Conservation (phyloP, 2,888 invertebrate species). For the Orthosia gothica region DNA sequence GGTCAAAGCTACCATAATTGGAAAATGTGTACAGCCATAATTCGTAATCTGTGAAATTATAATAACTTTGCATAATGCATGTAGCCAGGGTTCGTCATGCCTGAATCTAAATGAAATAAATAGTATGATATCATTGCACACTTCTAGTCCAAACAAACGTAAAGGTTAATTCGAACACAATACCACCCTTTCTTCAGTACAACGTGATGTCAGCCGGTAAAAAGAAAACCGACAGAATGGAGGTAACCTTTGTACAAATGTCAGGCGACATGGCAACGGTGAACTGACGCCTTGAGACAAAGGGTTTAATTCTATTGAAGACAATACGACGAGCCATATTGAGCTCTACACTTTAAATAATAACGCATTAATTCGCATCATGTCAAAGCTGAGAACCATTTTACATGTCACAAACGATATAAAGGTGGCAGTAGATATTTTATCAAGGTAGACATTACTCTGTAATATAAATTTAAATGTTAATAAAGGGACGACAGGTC, state of each 20-base stretch:
- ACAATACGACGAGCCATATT: constrained; percentile 74
- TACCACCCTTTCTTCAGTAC: constrained; percentile 87
- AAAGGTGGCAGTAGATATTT: constrained; percentile 80
- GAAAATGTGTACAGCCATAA: constrained; percentile 59
- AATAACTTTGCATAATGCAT: constrained; percentile 50
- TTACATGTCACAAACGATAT: constrained; percentile 79
- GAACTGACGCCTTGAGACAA: constrained; percentile 89
- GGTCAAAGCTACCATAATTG: constrained; percentile 64
- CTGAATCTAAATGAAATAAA: constrained; percentile 36
- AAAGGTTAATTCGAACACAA: constrained; percentile 86
- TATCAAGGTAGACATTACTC: constrained; percentile 83
- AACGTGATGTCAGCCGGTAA: constrained; percentile 85
- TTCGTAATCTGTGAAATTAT: constrained; percentile 47
- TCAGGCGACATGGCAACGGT: constrained; percentile 85
- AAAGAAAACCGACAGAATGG: constrained; percentile 87
- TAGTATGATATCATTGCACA: constrained; percentile 44
- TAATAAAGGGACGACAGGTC: constrained; percentile 85
- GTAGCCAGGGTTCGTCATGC: constrained; percentile 25
- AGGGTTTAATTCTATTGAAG: constrained; percentile 87
- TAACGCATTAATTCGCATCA: constrained; percentile 73
- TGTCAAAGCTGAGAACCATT: constrained; percentile 71
- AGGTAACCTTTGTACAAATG: constrained; percentile 90
- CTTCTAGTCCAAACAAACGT: constrained; percentile 66
- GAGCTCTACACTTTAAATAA: constrained; percentile 76
- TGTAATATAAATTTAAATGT: constrained; percentile 86